Evolutionary conservation across 2,888 invertebrate genomes (phyloP).

Genomic region (Synanthedon formicaeformis): DNA sequence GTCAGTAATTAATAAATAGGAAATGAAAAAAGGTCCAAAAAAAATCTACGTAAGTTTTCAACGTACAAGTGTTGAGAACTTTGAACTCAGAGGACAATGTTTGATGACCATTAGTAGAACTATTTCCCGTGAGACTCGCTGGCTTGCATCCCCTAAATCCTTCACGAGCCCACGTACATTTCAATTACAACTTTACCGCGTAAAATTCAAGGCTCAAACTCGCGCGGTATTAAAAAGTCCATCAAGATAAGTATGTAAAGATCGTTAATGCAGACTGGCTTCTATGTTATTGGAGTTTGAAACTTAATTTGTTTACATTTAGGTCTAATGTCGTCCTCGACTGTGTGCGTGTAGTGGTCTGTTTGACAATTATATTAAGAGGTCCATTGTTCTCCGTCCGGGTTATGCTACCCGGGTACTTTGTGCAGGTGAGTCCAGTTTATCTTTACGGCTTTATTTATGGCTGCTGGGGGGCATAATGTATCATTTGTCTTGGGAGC

Average conservation of each 20-base stretch:
- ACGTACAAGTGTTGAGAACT: background rate
- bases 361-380: slow-evolving; percentile 2
- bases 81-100: background rate
- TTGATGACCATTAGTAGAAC: background rate
- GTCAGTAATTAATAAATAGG: too few species aligned
- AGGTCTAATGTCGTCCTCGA: background rate
- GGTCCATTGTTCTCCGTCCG: background rate
- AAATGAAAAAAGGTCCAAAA: too few species aligned
- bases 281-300: background rate
- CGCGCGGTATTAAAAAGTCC: background rate
- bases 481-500: background rate
- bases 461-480: background rate
- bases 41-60: too few species aligned
- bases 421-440: background rate
- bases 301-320: background rate
- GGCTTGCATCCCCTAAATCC: background rate
- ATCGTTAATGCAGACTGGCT: background rate
- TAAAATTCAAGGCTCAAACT: background rate
- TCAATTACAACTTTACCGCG: background rate
- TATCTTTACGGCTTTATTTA: slow-evolving; percentile 1
- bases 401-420: background rate
- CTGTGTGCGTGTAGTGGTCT: background rate
- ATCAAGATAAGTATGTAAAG: background rate
- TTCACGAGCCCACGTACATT: background rate
- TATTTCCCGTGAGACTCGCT: background rate